Evolutionary conservation across 30 jellyfish, hydroid and myxozoan species (phyloP).

Genomic region (Hydractinia echinata): DNA sequence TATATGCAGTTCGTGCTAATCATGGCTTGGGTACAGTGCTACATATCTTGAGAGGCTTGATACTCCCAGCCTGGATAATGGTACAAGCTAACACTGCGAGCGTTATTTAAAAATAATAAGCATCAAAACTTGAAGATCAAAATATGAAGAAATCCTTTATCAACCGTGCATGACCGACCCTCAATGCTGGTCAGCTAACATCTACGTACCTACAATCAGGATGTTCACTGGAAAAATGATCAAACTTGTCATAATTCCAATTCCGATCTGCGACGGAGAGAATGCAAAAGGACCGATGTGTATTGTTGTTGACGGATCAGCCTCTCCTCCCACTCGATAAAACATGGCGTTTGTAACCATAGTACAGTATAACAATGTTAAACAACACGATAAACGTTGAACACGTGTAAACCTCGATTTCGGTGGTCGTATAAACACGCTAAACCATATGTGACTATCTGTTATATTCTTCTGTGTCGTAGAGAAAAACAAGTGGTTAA

Average conservation of each 20-base stretch:
- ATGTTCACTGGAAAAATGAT: conserved; percentile 83
- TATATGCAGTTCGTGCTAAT: no score
- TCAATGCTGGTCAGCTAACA: no score
- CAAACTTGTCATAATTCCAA: conserved; percentile 86
- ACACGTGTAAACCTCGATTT: conserved; percentile 88
- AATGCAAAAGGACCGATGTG: conserved; percentile 80
- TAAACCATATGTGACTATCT: conserved; percentile 89
- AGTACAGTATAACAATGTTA: conserved; percentile 78
- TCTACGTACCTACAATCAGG: conserved; percentile 73
- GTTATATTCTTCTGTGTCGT: conserved; percentile 83
- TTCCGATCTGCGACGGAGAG: conserved; percentile 82
- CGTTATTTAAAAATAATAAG: no score
- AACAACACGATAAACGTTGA: conserved; percentile 85
- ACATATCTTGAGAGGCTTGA: no score
- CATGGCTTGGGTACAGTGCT: no score
- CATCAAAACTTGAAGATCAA: no score
- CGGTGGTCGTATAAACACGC: conserved; percentile 88
- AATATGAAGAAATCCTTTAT: no score
- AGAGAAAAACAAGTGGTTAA: conserved; percentile 75
- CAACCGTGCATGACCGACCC: no score
- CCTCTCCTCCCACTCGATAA: conserved; percentile 73
- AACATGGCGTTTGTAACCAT: conserved; percentile 90
- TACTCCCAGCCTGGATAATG: no score
- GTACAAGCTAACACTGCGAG: no score
- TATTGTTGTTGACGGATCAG: conserved; percentile 68